Percentiles rank a stretch among this genome's conserved stretches.
phyloP scores from a whole-genome alignment of 2,888 invertebrate genomes.

The Volucella bombylans region DNA sequence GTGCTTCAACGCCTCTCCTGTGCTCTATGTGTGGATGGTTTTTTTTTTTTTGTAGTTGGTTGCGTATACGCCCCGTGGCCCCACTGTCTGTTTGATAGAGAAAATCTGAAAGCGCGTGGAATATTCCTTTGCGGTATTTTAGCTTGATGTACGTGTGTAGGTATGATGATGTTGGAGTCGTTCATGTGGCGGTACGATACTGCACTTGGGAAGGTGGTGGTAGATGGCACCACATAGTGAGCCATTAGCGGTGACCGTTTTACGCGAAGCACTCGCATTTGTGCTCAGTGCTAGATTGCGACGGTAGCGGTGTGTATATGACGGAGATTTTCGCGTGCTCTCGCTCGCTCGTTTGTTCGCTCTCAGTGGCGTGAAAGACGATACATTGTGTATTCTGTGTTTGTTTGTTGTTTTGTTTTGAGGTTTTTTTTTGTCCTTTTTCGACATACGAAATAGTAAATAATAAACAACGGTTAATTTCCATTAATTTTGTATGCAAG shows the following conservation, averaged over 20 bases:
- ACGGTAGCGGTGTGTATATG: constrained; percentile 73
- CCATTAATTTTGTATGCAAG: constrained; percentile 67
- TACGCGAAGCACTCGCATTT: constrained; percentile 73
- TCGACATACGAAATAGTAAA: constrained; percentile 66
- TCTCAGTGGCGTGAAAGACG: constrained; percentile 62
- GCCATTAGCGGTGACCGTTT: constrained; percentile 72
- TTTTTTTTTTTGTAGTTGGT: constrained; percentile 61
- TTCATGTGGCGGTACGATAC: constrained; percentile 39
- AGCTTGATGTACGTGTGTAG: constrained; percentile 59
- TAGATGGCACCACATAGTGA: constrained; percentile 64
- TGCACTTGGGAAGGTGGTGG: constrained; percentile 7
- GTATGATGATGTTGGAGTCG: constrained; percentile 20
- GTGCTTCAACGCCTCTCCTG: constrained; percentile 52
- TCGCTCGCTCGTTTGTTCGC: constrained; percentile 68
- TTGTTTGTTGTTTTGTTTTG: constrained; percentile 18
- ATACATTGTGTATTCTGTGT: constrained; percentile 49
- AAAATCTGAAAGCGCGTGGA: constrained; percentile 58
- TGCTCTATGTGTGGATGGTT: constrained; percentile 54
- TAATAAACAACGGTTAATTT: constrained; percentile 74
- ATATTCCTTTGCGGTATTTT: constrained; percentile 63
- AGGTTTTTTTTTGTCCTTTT: constrained; percentile 3
- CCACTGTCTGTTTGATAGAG: constrained; percentile 44
- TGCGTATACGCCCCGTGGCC: constrained; percentile 72
- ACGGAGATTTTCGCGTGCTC: constrained; percentile 70
- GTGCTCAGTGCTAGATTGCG: constrained; percentile 72